Conservation (phyloP, 2,113 vertebrate species). For the Charadrius vociferus region DNA sequence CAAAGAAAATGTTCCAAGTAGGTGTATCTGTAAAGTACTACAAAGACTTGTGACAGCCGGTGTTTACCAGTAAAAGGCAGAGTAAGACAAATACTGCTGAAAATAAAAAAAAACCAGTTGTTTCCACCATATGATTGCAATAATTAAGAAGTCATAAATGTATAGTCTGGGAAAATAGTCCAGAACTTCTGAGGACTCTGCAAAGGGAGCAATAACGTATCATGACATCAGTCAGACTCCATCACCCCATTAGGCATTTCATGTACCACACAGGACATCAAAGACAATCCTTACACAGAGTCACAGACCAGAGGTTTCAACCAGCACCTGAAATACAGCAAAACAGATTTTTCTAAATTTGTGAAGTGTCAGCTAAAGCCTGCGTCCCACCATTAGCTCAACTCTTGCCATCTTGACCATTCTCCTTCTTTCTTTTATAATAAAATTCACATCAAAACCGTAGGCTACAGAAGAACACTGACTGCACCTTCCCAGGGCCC, state of each 20-base stretch:
- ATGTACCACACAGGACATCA: not conserved
- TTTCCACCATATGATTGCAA: not conserved
- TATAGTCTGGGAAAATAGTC: not conserved
- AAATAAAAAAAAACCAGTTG: not conserved
- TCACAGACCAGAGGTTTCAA: not conserved
- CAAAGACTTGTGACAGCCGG: not conserved
- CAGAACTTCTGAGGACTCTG: not conserved
- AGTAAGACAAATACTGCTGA: not conserved
- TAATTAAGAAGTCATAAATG: not conserved
- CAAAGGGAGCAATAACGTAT: not conserved
- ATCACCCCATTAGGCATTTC: not conserved
- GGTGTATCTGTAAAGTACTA: not conserved
- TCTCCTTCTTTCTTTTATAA: slow-evolving; percentile 29
- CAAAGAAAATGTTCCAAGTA: not conserved
- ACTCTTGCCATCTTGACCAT: not conserved
- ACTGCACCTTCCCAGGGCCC: not conserved
- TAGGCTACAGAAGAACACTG: not conserved
- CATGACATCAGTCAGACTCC: not conserved
- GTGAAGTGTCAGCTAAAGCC: not conserved
- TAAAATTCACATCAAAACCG: slow-evolving; percentile 32
- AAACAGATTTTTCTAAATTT: not conserved
- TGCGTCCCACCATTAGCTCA: not conserved
- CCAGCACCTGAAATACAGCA: not conserved
- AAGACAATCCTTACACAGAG: not conserved
- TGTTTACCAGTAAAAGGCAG: not conserved